Evolutionary conservation across 2,113 vertebrate species (phyloP).

Genomic region (Ophthalmolycus amberensis): DNA sequence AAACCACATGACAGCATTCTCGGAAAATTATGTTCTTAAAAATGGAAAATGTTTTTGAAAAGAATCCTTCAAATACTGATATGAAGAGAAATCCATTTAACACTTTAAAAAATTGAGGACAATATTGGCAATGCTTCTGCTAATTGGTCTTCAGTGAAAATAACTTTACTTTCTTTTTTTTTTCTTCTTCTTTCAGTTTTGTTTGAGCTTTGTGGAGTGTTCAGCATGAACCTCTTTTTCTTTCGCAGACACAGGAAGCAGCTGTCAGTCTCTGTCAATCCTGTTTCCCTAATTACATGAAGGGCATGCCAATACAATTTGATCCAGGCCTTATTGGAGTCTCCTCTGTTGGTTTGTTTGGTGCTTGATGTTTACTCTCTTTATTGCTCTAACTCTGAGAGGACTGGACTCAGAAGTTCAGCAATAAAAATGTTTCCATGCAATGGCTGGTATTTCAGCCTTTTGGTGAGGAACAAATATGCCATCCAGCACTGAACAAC

Average conservation of each 20-base stretch:
- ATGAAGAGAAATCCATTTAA: slow-evolving; percentile 1
- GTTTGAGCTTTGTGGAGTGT: not conserved
- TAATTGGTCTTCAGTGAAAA: not conserved
- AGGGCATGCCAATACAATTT: slow-evolving; percentile 59
- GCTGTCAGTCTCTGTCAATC: slow-evolving; percentile 26
- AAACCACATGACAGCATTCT: not conserved
- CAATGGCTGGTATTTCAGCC: slow-evolving; percentile 26
- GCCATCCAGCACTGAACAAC: slow-evolving; percentile 1
- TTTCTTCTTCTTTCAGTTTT: not conserved
- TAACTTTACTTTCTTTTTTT: not conserved
- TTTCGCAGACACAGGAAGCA: not conserved
- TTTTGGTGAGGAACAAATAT: slow-evolving; percentile 5
- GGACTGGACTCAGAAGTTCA: slow-evolving; percentile 40
- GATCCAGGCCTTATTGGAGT: slow-evolving; percentile 56
- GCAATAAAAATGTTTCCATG: slow-evolving; percentile 46
- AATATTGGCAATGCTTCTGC: not conserved
- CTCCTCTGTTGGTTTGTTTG: slow-evolving; percentile 40
- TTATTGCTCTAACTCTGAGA: slow-evolving; percentile 63
- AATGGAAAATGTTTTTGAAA: not conserved
- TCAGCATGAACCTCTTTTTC: not conserved
- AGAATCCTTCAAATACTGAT: not conserved
- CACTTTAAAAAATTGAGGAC: not conserved
- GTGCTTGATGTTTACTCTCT: slow-evolving; percentile 57
- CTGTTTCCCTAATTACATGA: slow-evolving; percentile 48
- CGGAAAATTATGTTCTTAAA: not conserved